Evolutionary conservation across 2,888 invertebrate species (phyloP).

Genomic region (Piscicola geometra): DNA sequence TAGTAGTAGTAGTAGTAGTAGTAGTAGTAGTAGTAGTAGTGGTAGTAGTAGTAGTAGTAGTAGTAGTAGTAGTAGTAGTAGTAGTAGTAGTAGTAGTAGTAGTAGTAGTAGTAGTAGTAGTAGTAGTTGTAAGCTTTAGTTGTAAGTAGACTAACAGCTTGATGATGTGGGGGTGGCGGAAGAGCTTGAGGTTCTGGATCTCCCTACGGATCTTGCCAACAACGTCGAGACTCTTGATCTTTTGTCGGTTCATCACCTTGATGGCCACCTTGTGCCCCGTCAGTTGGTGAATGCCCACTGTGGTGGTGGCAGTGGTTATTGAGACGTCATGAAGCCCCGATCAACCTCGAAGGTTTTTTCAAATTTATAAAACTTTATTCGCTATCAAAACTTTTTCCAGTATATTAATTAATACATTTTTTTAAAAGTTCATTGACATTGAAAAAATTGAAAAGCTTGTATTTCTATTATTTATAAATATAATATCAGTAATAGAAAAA

Average conservation of each 20-base stretch:
- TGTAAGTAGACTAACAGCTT: conserved; percentile 68
- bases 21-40: conserved; percentile 26
- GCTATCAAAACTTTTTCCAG: too few relatives aligned
- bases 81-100: too few relatives aligned
- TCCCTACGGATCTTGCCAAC: conserved; percentile 97
- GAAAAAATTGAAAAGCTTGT: too few relatives aligned
- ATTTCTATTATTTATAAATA: too few relatives aligned
- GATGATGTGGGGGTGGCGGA: conserved; percentile 98
- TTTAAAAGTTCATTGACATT: not conserved
- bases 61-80: too few relatives aligned
- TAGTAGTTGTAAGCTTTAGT: too few relatives aligned
- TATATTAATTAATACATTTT: not conserved
- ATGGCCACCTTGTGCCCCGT: conserved; percentile 98
- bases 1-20: conserved; percentile 26
- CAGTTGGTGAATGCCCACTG: conserved; percentile 89
- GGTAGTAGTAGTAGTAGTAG: conserved; percentile 24
- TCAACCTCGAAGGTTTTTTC: too few relatives aligned
- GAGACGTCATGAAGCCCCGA: too few relatives aligned
- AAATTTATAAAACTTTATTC: too few relatives aligned
- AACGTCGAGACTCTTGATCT: conserved; percentile 97
- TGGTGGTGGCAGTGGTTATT: too few relatives aligned
- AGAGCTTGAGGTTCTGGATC: conserved; percentile 98
- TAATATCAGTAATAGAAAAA: too few relatives aligned
- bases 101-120: too few relatives aligned
- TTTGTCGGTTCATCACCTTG: conserved; percentile 94